A percentile compares a stretch with the other conserved stretches of the same genome.
These are phyloP conservation scores for Allophyes oxyacanthae DNA, from an alignment of 2,888 invertebrate species.

Conservation along the genomic window DNA sequence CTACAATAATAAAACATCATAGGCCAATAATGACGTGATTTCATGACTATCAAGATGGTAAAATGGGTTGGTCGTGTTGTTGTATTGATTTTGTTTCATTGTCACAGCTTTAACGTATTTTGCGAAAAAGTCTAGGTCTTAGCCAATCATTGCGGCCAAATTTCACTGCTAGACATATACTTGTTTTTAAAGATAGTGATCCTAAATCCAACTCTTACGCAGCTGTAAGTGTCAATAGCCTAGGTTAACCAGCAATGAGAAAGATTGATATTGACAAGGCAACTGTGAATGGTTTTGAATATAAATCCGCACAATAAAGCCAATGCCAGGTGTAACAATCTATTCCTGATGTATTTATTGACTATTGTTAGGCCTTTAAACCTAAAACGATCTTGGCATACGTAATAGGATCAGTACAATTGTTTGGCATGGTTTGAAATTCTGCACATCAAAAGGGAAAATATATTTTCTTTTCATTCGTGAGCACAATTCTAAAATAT, in stretches of 20 bases:
- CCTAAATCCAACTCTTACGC: too few species aligned
- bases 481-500: neutral
- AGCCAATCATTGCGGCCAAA: too few species aligned
- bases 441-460: constrained; percentile 6
- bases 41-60: too few species aligned
- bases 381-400: constrained; percentile 20
- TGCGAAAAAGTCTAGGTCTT: too few species aligned
- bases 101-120: too few species aligned
- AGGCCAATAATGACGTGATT: neutral
- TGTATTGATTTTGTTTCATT: too few species aligned
- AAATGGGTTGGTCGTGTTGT: too few species aligned
- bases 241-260: too few species aligned
- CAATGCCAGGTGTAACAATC: constrained; percentile 14
- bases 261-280: too few species aligned
- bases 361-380: constrained; percentile 15
- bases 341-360: constrained; percentile 19
- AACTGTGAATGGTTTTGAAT: constrained; percentile 14
- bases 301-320: constrained; percentile 14
- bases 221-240: too few species aligned
- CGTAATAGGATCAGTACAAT: constrained; percentile 15
- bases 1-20: neutral
- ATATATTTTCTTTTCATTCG: constrained; percentile 1
- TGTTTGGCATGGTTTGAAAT: constrained; percentile 6
- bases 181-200: too few species aligned
- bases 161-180: too few species aligned